Evolutionary conservation across 2,113 vertebrate genomes (phyloP).

Genomic region (Tupaia tana): DNA sequence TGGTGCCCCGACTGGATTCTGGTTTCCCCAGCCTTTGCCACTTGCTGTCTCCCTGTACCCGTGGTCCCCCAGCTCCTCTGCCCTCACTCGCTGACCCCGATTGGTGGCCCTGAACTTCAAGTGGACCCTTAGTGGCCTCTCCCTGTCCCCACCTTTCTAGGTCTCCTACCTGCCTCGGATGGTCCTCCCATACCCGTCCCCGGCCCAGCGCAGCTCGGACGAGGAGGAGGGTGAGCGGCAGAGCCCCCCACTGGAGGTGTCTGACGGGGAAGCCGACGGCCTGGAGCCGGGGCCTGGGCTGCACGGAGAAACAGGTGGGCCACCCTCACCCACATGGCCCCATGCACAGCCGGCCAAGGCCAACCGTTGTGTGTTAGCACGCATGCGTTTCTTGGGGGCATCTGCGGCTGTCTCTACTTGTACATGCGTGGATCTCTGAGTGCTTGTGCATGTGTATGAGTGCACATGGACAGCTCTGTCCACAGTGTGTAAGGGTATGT

Average conservation of each 20-base stretch:
- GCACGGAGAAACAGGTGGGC: slow-evolving; percentile 92
- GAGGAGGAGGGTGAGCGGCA: slow-evolving; percentile 94
- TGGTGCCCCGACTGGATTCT: background rate
- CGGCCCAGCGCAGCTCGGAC: slow-evolving; percentile 93
- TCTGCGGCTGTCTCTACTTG: rapidly evolving
- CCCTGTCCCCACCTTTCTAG: slow-evolving; percentile 72
- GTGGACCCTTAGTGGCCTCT: background rate
- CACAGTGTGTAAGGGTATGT: background rate
- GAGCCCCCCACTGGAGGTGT: slow-evolving; percentile 96
- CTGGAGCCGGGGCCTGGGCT: slow-evolving; percentile 90
- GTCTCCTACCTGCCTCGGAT: slow-evolving; percentile 87
- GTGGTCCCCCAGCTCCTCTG: rapidly evolving
- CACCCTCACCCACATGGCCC: background rate
- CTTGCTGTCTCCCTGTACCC: no score
- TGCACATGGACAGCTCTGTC: background rate
- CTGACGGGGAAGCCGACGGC: slow-evolving; percentile 94
- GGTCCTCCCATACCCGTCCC: slow-evolving; percentile 90
- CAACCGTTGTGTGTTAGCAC: background rate
- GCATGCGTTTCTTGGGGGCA: background rate
- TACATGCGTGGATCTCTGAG: rapidly evolving
- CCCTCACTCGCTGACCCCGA: background rate
- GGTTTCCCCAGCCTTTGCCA: background rate
- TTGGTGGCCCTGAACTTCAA: background rate
- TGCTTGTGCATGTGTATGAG: background rate
- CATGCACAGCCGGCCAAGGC: background rate